Evolutionary conservation across 1,140 invertebrate species (phyloP), one percentile per base, ranked within the genome.

Genomic region (Scaptodrosophila lebanonensis): DNA sequence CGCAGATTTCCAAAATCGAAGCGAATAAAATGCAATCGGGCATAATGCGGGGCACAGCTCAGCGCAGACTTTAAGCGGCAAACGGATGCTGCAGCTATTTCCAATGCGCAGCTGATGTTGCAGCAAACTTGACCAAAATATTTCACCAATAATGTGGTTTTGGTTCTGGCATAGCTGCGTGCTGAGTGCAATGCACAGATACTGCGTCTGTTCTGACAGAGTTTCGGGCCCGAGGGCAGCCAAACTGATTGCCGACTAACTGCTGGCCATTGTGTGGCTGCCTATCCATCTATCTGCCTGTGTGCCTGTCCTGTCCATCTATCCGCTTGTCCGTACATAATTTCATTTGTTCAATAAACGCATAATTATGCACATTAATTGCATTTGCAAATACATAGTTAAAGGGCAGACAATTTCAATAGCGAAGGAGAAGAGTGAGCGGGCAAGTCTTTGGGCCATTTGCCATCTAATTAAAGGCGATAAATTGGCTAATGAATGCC

Each of bases 341-440:
- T 57, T 65, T 50, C 56, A 79, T 79, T 79, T 61, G 59, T 51
- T 50, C 58, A 68, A 68, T 73, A 73, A 77, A 68, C 64, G 64
- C 73, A 79, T 77, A 73, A 79, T 77, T 79, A 77, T 77, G 68
- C 59, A 22, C 51, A 67, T 54, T 77, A 77, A 77, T 77, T 77
- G 68, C 73, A 73, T 79, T 73, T 53, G 68, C 75, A 79, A 72
- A 68, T 76, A 67, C 65, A 68, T 38, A 60, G 71, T 62, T 54
- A 49, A 44, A 50, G 45, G 63, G 25, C 40, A 18, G 16, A 40
- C 47, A 27, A 59, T 61, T 35, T 16, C 47, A 43, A 29, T 50
- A 11, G 25, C 11, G 12, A 2, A 15, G 22, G 16, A 17, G 6
- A 20, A 1, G 3, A 5, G 20, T 13, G 0, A 12, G 12, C 7